These are phyloP conservation scores for Rhingia rostrata DNA, from an alignment of 2,888 invertebrate genomes.

Conservation along the genomic window DNA sequence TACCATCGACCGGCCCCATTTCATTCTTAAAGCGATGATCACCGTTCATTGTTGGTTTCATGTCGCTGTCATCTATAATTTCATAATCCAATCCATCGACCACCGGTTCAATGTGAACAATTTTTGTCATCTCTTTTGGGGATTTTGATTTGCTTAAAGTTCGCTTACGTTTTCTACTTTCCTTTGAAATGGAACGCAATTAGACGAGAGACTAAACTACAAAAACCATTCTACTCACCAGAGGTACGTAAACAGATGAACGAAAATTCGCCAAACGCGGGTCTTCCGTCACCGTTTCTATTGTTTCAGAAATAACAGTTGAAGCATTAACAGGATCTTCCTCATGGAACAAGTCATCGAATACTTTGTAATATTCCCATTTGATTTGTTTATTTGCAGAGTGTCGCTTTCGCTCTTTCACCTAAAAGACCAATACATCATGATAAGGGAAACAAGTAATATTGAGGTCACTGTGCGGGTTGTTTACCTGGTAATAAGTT, in stretches of 20 bases:
- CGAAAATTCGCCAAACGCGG: conserved; percentile 39
- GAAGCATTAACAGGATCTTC: conserved; percentile 38
- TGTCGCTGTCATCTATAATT: conserved; percentile 22
- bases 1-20: conserved; percentile 2
- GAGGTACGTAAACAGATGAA: conserved; percentile 47
- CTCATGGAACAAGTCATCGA: conserved; percentile 46
- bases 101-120: conserved; percentile 53
- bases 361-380: conserved; percentile 65
- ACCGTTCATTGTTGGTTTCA: conserved; percentile 36
- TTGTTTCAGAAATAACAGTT: background rate
- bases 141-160: conserved; percentile 18
- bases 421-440: conserved; percentile 2
- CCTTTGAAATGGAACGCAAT: conserved; percentile 11
- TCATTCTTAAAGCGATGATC: conserved; percentile 39
- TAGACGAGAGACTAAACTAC: background rate
- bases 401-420: conserved; percentile 46
- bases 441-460: background rate
- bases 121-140: conserved; percentile 39
- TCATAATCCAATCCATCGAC: conserved; percentile 37
- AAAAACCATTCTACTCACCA: conserved; percentile 24
- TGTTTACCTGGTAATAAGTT: conserved; percentile 51
- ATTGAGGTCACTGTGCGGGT: background rate
- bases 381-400: conserved; percentile 59
- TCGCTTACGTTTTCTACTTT: conserved; percentile 44
- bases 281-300: conserved; percentile 22